Evolutionary conservation across 2,888 invertebrate genomes (phyloP).

Genomic region (Lamellibrachia columna): DNA sequence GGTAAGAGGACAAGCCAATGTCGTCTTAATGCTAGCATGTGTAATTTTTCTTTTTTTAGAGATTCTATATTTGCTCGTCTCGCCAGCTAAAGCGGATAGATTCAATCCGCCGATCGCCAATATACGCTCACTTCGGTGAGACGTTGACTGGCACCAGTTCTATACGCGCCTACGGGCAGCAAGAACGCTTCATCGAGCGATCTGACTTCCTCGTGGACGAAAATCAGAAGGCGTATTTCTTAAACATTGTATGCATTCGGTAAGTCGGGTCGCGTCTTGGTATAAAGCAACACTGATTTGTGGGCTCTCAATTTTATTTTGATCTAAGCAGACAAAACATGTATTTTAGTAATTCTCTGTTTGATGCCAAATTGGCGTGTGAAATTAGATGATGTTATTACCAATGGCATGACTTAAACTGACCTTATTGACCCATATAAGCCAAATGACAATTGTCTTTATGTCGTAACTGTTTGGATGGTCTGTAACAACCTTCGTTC

Average conservation of each 20-base stretch:
- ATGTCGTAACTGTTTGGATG: too few relatives aligned
- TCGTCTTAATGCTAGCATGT: neutral
- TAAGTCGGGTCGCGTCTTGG: neutral
- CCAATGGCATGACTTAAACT: too few relatives aligned
- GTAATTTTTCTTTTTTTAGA: conserved; percentile 68
- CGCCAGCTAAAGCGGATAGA: conserved; percentile 91
- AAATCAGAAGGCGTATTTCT: conserved; percentile 38
- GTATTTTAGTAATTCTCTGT: too few relatives aligned
- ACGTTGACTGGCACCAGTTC: conserved; percentile 78
- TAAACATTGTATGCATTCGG: conserved; percentile 29
- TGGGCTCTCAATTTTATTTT: neutral
- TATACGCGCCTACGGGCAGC: conserved; percentile 84
- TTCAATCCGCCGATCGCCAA: conserved; percentile 90
- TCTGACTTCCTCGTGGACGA: conserved; percentile 38
- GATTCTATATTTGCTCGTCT: conserved; percentile 91
- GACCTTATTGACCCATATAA: too few relatives aligned
- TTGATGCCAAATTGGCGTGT: too few relatives aligned
- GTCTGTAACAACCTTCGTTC: neutral
- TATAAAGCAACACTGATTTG: neutral
- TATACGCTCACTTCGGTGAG: conserved; percentile 95
- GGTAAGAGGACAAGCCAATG: neutral
- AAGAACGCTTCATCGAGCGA: conserved; percentile 69
- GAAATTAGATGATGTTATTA: too few relatives aligned
- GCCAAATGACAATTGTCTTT: too few relatives aligned
- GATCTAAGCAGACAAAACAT: too few relatives aligned